Evolutionary conservation across 2,888 invertebrate species (phyloP).

Genomic region (Acanthacorydalis orientalis): DNA sequence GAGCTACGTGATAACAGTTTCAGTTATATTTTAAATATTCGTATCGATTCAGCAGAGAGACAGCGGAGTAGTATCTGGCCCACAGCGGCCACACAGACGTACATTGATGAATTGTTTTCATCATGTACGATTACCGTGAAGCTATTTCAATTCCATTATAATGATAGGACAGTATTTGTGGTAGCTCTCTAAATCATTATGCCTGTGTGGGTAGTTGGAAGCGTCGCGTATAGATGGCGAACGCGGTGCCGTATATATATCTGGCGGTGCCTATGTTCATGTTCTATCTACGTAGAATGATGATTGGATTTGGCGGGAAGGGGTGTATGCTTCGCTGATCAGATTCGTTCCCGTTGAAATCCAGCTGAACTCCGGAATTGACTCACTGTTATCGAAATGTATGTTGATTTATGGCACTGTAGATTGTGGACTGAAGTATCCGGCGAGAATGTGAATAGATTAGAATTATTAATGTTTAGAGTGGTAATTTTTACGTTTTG

Average conservation of each 20-base stretch:
- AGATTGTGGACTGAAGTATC: no score
- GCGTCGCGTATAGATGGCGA: background rate
- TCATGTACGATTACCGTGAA: conserved; percentile 28
- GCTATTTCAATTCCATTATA: conserved; percentile 24
- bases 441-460: no score
- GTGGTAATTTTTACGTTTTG: no score
- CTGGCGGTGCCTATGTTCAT: no score
- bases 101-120: conserved; percentile 31
- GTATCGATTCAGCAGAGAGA: no score
- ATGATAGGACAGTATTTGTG: conserved; percentile 4
- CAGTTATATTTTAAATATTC: no score
- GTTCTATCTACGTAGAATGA: no score
- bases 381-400: background rate
- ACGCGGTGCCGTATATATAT: background rate
- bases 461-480: no score
- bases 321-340: no score
- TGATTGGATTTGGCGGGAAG: no score
- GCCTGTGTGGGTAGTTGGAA: background rate
- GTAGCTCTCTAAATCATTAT: conserved; percentile 3
- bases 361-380: background rate
- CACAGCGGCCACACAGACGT: conserved; percentile 9
- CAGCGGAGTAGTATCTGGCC: no score
- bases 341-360: background rate
- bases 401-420: background rate
- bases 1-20: no score